Evolutionary conservation across 2,113 vertebrate genomes (phyloP).

Genomic region (Macaca fascicularis): T2T-MFA8v1.1 NC_088380.1:12429001-12429500

Average conservation of each 20-base stretch:
- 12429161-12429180: constrained; percentile 60
- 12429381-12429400: background rate
- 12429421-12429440: background rate
- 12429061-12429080: constrained; percentile 29
- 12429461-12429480: background rate
- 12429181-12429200: constrained; percentile 55
- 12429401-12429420: background rate
- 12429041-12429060: constrained; percentile 60
- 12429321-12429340: background rate
- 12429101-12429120: constrained; percentile 16
- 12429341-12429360: background rate
- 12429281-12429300: background rate
- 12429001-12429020: constrained; percentile 40
- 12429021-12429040: constrained; percentile 37
- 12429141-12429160: background rate
- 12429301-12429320: background rate
- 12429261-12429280: background rate
- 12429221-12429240: background rate
- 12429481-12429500: background rate
- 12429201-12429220: constrained; percentile 51
- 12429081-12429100: constrained; percentile 29
- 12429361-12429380: background rate
- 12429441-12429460: background rate
- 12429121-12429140: constrained; percentile 49
- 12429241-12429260: background rate